Base-by-base conservation (phyloP, 2,113 vertebrate genomes). In the Papio anubis region DNA sequence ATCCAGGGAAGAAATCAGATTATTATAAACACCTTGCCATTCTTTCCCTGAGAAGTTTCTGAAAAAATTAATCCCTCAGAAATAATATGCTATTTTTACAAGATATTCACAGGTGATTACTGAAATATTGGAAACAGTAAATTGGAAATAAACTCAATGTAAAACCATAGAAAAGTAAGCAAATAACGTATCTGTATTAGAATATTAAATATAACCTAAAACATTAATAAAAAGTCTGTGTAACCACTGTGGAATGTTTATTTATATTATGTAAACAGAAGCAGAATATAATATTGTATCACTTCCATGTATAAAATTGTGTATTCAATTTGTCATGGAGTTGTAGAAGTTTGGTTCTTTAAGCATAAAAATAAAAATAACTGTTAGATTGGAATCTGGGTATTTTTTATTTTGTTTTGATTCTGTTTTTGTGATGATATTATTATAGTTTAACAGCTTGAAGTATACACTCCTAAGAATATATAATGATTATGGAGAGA, bases 161-260 rank as follows among this genome's bases (percentile, higher is more conserved):
- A 16, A 48, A 95, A 76, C 2, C 68, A 48, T 8, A 57, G 11
- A 27, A 81, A 6, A 79, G 10, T 20, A 57, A 5, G 25, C 11
- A 21, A 81, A 64, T 4, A 84, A 11, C 3, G 12, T 85, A 30
- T 48, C n/a, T 23, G 2, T 59, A 38, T 78, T 38, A 78, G 4
- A 79, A 91, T 94, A 86, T 68, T 82, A 96, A 61, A 55, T 68
- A 81, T 88, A 86, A 43, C 23, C 21, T 66, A 27, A 88, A 96
- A 45, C 23, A 59, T 73, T 70, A 73, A 40, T 57, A 89, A 48
- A 68, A 93, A 70, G 7, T 59, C 30, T 92, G 1, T 35, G 12
- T 76, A 38, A 68, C 32, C 16, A 30, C 14, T 17, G 14, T 32
- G 50, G 40, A n/a, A 84, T 86, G 9, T 13, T 79, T 90, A 88